These are phyloP conservation scores for Hermetia illucens DNA, from an alignment of 1,140 invertebrate species.

Conservation along the genomic window DNA sequence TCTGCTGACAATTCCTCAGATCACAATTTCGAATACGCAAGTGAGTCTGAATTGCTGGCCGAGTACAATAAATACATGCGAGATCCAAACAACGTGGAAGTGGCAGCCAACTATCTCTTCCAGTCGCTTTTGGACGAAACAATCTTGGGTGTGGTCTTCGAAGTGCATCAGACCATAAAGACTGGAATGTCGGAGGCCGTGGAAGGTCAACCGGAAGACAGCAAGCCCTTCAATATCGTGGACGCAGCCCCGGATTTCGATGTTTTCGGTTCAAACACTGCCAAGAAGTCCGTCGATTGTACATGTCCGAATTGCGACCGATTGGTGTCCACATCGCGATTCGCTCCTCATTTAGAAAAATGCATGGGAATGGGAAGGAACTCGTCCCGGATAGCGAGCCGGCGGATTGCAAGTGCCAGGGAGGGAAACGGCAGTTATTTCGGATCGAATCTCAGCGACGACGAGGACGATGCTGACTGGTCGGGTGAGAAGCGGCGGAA, in stretches of 20 bases:
- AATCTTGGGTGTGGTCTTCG: slow-evolving; percentile 56
- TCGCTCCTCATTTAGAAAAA: slow-evolving; percentile 77
- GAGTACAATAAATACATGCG: slow-evolving; percentile 33
- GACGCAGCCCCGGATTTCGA: slow-evolving; percentile 59
- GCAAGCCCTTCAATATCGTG: slow-evolving; percentile 44
- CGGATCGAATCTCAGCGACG: slow-evolving; percentile 39
- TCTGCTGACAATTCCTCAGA: too few relatives aligned
- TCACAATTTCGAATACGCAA: not conserved
- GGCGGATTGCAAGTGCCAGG: slow-evolving; percentile 51
- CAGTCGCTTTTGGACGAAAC: slow-evolving; percentile 59
- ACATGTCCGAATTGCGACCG: slow-evolving; percentile 71
- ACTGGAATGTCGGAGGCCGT: slow-evolving; percentile 48
- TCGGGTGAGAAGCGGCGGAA: slow-evolving; percentile 33
- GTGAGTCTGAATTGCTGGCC: slow-evolving; percentile 2
- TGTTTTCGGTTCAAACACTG: slow-evolving; percentile 61
- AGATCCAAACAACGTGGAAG: slow-evolving; percentile 30
- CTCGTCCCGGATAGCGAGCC: slow-evolving; percentile 66
- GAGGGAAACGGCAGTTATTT: slow-evolving; percentile 38
- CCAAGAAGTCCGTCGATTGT: slow-evolving; percentile 57
- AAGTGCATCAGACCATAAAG: slow-evolving; percentile 57
- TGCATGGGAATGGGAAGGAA: slow-evolving; percentile 80
- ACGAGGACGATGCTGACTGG: slow-evolving; percentile 69
- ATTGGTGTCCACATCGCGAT: slow-evolving; percentile 59
- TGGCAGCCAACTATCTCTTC: slow-evolving; percentile 42
- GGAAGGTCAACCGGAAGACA: slow-evolving; percentile 47